Evolutionary conservation across 1,140 invertebrate species (phyloP).

Genomic region (Pogonus chalceus): DNA sequence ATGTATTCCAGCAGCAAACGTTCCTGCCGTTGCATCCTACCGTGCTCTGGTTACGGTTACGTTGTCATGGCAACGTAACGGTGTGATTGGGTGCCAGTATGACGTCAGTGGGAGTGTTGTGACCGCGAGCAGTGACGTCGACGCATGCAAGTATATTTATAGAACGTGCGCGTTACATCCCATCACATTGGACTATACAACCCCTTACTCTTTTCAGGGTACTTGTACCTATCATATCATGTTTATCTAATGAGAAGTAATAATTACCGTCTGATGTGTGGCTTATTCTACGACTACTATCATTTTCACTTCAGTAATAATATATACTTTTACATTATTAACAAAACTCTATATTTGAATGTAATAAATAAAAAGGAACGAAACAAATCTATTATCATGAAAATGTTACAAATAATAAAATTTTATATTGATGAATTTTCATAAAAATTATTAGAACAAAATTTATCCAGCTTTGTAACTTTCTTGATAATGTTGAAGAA

Average conservation of each 20-base stretch:
- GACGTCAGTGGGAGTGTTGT: not conserved
- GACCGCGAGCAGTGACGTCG: not conserved
- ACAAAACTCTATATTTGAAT: no score
- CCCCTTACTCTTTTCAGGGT: not conserved
- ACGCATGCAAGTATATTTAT: not conserved
- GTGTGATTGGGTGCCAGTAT: not conserved
- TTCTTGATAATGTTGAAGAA: no score
- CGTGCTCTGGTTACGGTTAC: not conserved
- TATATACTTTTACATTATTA: no score
- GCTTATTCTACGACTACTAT: no score
- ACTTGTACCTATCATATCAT: not conserved
- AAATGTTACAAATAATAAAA: not conserved
- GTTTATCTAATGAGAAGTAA: constrained; percentile 1
- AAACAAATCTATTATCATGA: no score
- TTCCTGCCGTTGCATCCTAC: not conserved
- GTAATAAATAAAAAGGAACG: no score
- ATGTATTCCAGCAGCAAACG: not conserved
- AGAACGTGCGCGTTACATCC: not conserved
- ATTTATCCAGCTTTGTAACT: no score
- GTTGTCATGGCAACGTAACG: no score
- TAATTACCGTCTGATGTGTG: not conserved
- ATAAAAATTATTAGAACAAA: no score
- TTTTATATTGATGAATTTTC: no score
- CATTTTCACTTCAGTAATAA: no score
- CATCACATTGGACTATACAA: no score